Evolutionary conservation across 2,888 invertebrate species (phyloP), one percentile per base, ranked within the genome.

Genomic region (Myopa testacea): DNA sequence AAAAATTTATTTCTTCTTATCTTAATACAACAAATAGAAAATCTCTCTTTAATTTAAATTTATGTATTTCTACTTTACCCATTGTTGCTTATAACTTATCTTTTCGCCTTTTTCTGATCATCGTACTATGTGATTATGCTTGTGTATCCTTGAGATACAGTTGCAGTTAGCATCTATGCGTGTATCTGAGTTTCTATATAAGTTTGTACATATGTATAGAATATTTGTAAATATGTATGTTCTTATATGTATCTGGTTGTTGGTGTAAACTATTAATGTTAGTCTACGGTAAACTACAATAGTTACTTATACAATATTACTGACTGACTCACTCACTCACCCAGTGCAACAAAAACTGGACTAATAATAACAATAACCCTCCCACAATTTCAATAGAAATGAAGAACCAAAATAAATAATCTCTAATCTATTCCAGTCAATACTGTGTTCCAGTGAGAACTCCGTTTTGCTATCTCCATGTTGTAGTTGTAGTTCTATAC

Each of bases 281-380:
- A 63, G 45, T 26, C 45, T 73, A 62, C 73, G 62, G 62, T 62
- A 63, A 73, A 73, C 73, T 73, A 45, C 62, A 73, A 26, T 63
- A 73, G 45, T 45, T 45, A 3, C 45, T 45, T 45, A 45, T 10
- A 45, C 10, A 45, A 8, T 45, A 8, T 45, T 45, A 45, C 45
- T 75, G 69, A 78, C 78, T 79, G 68, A 79, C 79, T 78, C 76
- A 75, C 75, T 78, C 62, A 74, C 55, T 65, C 74, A 80, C 58
- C 70, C 74, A 55, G 60, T 55, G 16, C 55, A 55, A 12, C 10
- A 55, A 55, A 45, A 6, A 45, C 45, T 10, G 45, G 6, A 45
- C 1, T 45, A 45, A 45, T 45, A 45, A 45, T 45, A 45, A 45
- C 45, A 45, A 45, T 10, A 45, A 55, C 55, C 55, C 55, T 55